Percentiles rank a stretch among this genome's conserved stretches.
Conservation (phyloP, 2,797 vertebrate genomes). For the Gallinago stenura region DNA sequence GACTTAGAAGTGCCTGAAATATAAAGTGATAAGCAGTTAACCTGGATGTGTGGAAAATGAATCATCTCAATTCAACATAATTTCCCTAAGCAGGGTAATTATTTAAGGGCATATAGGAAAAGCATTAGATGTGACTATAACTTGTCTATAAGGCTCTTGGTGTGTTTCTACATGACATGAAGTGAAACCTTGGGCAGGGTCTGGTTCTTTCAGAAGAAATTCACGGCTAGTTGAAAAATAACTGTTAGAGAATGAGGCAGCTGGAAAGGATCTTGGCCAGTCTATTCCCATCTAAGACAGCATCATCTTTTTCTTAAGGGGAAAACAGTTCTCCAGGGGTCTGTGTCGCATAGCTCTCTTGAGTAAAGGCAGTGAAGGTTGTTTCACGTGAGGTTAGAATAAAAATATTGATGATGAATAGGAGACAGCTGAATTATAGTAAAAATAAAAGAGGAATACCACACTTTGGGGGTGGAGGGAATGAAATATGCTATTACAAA, state of each 20-base stretch:
- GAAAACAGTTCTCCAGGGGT: neutral
- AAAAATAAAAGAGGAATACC: neutral
- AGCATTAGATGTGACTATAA: neutral
- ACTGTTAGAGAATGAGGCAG: neutral
- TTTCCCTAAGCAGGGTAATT: neutral
- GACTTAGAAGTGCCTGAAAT: neutral
- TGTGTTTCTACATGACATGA: accelerated
- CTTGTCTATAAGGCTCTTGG: neutral
- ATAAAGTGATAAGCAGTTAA: neutral
- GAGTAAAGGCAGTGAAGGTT: neutral
- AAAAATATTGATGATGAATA: neutral
- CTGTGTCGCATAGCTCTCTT: neutral
- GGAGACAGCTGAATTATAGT: neutral
- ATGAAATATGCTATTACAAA: neutral
- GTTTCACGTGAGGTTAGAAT: neutral
- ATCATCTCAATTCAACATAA: neutral
- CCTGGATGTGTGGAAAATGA: neutral
- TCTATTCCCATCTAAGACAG: neutral
- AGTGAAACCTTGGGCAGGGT: neutral
- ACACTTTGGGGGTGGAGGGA: neutral
- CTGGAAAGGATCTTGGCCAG: neutral
- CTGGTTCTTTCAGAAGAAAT: neutral
- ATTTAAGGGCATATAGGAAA: neutral
- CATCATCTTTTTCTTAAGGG: neutral
- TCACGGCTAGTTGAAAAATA: neutral